phyloP scores from a whole-genome alignment of 1,140 invertebrate genomes.

The Antheraea pernyi region DNA sequence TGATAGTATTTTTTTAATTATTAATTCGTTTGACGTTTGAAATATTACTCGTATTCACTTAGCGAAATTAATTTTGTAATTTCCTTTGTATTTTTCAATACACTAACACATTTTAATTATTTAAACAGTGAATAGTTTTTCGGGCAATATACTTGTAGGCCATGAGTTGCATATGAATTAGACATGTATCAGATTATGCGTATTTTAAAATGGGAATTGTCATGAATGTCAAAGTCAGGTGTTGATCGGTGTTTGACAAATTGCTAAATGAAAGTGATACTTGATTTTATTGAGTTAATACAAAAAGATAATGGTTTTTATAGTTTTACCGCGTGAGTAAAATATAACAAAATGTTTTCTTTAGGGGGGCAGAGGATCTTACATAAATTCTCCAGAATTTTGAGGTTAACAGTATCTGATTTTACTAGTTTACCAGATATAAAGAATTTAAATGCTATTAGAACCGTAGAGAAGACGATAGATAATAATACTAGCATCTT shows the following conservation, averaged over 20 bases:
- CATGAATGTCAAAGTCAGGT: constrained; percentile 33
- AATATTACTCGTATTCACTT: too few species aligned
- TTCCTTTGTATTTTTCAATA: too few species aligned
- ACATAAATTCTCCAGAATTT: constrained; percentile 73
- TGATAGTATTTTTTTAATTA: too few species aligned
- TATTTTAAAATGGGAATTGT: constrained; percentile 34
- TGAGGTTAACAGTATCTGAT: constrained; percentile 72
- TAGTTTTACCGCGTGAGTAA: constrained; percentile 22
- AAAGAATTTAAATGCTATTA: constrained; percentile 68
- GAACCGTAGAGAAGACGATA: constrained; percentile 75
- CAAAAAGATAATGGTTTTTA: constrained; percentile 31
- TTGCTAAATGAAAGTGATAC: constrained; percentile 25
- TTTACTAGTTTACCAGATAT: constrained; percentile 67
- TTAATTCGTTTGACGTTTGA: too few species aligned
- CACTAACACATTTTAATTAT: too few species aligned
- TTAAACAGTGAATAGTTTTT: too few species aligned
- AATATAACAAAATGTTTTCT: constrained; percentile 53
- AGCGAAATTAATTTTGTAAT: too few species aligned
- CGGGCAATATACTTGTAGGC: too few species aligned
- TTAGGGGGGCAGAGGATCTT: constrained; percentile 50
- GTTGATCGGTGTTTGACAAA: constrained; percentile 33
- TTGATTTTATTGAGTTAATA: constrained; percentile 35
- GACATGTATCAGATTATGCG: not conserved
- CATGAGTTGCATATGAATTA: constrained; percentile 5
- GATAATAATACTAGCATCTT: constrained; percentile 73